Evolutionary conservation across 2,113 vertebrate genomes (phyloP), one percentile per base, ranked within the genome.

Genomic region (Oryzias curvinotus): DNA sequence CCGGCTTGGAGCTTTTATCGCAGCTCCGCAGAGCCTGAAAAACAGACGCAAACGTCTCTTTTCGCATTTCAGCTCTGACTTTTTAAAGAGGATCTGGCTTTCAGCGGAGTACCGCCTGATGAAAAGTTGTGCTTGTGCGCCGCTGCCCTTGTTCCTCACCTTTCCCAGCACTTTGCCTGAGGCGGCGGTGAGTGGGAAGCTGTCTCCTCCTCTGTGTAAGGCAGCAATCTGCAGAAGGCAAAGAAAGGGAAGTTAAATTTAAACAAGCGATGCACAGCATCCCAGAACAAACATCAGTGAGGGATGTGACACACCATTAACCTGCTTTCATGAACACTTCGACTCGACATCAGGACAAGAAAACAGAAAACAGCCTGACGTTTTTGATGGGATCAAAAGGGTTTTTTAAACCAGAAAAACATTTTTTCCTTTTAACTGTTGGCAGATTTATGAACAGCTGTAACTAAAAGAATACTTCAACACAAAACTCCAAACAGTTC

Each of bases 151-250:
- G 36, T 62, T 52, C 28, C 61, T 41, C 71, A 97, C 96, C 93
- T 94, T 92, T 62, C 95, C 96, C 49, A 96, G 90, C 36, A 95
- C 74, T 42, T 73, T 89, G 59, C 96, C 95, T 0, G 95, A 95
- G 63, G 69, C 21, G 13, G 91, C 90, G 0, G 10, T 81, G 71
- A 98, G 88, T 1, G 94, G 91, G 73, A 98, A 98, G 0, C 85
- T 16, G 73, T 96, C 94, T 81, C 96, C 96, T 66, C 77, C 90
- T 60, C 54, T 91, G 77, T 81, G 89, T 72, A 98, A 87, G 55
- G 88, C 85, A 28, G 81, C 88, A 0, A 96, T 87, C 96, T 97
- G 77, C 16, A 49, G 46, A 81, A 57, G 30, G 54, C 53, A 66
- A 65, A 61, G 45, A 69, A 21, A 75, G 52, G 66, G 14, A 66